Percentiles rank a stretch among this genome's conserved stretches.
phyloP scores from a whole-genome alignment of 2,113 vertebrate species.

The Antechinus flavipes region DNA sequence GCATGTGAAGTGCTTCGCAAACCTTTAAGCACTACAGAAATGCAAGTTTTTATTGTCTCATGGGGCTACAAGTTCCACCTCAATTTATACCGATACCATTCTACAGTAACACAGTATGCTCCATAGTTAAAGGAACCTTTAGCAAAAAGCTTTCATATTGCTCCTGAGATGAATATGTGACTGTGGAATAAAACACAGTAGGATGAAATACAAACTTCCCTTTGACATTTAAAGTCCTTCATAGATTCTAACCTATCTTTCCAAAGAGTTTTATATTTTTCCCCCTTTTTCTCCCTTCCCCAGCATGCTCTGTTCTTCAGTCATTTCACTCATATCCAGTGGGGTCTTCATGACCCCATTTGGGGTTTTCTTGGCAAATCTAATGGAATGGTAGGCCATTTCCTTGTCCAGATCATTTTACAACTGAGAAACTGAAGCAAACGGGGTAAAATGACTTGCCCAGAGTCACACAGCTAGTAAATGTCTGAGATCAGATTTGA shows the following conservation, averaged over 20 bases:
- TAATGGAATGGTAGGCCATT: no score
- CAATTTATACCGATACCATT: not conserved
- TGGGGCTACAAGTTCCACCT: not conserved
- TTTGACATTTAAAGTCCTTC: not conserved
- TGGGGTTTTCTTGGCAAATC: not conserved
- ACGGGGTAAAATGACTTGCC: no score
- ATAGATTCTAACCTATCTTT: not conserved
- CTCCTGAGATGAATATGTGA: fast-evolving
- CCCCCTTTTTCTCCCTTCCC: not conserved
- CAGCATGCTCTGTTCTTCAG: no score
- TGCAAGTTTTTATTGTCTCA: not conserved
- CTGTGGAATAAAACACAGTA: not conserved
- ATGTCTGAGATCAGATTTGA: no score
- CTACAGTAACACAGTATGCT: not conserved
- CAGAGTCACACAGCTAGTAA: not conserved
- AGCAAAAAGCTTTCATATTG: not conserved
- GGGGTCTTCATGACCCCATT: not conserved
- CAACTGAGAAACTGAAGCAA: no score
- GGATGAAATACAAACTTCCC: not conserved
- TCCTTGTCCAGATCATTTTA: no score
- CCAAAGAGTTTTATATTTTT: not conserved
- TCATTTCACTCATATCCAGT: not conserved
- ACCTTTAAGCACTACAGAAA: not conserved
- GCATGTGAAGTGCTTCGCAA: not conserved
- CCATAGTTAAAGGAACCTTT: not conserved